Evolutionary conservation across 2,113 vertebrate species (phyloP).

Genomic region (Erythrocercus mccallii): DNA sequence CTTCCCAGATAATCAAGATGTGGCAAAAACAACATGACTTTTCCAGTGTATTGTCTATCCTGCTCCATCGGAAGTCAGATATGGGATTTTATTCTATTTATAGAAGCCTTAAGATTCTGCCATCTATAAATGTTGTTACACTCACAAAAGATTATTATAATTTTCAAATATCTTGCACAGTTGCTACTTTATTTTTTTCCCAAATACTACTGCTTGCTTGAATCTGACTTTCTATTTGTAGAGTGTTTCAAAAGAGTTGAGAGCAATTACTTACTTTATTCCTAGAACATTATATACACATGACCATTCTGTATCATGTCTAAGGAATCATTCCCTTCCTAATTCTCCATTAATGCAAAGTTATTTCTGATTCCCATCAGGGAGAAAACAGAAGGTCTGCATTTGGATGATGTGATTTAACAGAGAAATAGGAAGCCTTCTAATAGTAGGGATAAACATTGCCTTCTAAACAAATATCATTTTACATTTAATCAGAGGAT

Average conservation of each 20-base stretch:
- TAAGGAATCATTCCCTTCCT: neutral
- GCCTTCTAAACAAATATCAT: neutral
- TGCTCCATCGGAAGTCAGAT: neutral
- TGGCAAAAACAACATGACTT: neutral
- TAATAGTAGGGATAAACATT: neutral
- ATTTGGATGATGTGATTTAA: conserved; percentile 18
- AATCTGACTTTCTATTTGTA: neutral
- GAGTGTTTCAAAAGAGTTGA: neutral
- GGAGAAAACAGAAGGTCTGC: neutral
- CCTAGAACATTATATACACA: neutral
- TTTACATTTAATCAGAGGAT: neutral
- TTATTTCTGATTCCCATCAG: neutral
- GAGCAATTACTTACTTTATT: neutral
- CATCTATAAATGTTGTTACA: neutral
- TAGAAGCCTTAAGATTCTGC: neutral
- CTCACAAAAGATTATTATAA: neutral
- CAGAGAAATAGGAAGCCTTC: conserved; percentile 20
- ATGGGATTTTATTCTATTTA: neutral
- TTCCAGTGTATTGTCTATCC: neutral
- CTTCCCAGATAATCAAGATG: neutral
- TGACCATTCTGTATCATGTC: neutral
- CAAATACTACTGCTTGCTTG: neutral
- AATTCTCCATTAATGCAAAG: neutral
- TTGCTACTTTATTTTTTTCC: neutral
- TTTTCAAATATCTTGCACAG: neutral